Base-by-base conservation (phyloP, 2,113 vertebrate species). In the Bungarus multicinctus region DNA sequence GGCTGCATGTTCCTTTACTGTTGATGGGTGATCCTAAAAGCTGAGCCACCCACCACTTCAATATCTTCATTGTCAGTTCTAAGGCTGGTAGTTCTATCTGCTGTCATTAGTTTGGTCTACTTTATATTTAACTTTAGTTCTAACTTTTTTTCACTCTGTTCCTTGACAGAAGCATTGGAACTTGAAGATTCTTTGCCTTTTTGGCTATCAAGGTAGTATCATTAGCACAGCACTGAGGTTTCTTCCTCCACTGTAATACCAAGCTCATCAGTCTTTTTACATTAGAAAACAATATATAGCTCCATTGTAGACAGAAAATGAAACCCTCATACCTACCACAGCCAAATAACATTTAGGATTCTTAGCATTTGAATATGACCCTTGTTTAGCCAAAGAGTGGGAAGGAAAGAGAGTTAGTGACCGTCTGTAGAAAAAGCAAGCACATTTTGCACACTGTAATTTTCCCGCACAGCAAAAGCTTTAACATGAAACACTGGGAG, bases 401-500 rank as follows among this genome's bases (percentile, higher is more conserved):
- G 27, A 91, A 4, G 8, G 16, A 81, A 9, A 0, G 0, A 1
- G 1, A 14, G 1, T 52, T 14, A 55, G 1, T 4, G 25, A 8
- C 3, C 20, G 43, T 57, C 30, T 93, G 85, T 11, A 91, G 91
- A 69, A 45, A 14, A 27, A 91, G n/a, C 22, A 58, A 52, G 8
- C 25, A 27, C 6, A 7, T 6, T 23, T 25, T 14, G 55, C 81
- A 94, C 93, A 94, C 53, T 39, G 20, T 93, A 88, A 89, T 53
- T 74, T 85, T 52, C 3, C 0, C 47, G 43, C 43, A 45, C 58
- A 53, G 57, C 88, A 92, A 69, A 58, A 95, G 27, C 0, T 1
- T 91, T 94, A 90, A 69, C 50, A 87, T 94, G 92, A 94, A 95
- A 86, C 93, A 91, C 69, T 60, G 54, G 57, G 87, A 92, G 88